Evolutionary conservation across 1,140 invertebrate species (phyloP), one percentile per base, ranked within the genome.

Genomic region (Pteromalus puparum): DNA sequence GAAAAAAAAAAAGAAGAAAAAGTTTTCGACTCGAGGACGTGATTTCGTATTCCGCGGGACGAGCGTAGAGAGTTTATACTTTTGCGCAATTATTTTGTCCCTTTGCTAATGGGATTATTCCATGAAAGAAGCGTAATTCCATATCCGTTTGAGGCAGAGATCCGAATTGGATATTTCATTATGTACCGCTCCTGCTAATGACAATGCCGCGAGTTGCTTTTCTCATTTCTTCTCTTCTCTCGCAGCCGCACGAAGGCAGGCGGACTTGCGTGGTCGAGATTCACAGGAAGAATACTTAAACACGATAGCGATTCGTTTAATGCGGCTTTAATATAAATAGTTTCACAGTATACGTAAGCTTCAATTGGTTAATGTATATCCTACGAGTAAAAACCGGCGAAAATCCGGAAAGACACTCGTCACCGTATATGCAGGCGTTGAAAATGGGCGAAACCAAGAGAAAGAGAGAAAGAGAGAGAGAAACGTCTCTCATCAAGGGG

Each of bases 141-240:
- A 12, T 34, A 5, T 38, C 42, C 42, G 70, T 81, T 84, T 84
- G 83, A 84, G 80, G 83, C 80, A 42, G 38, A 42, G 7, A 61
- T 79, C 72, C 65, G 77, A 75, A 48, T 81, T 80, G 80, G 70
- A 76, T 81, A 84, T 84, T 84, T 75, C 48, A 67, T 84, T 84
- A 80, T 84, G 30, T 34, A 34, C 6, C 6, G n/a, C 30, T 53
- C 72, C 72, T 61, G 79, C 79, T 77, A 77, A 81, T 77, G 84
- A 81, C 38, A 81, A 81, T 76, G 30, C 4, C 30, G 30, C 79
- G 76, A 26, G 38, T 78, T 70, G 72, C 38, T 9, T 42, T 42
- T 42, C 30, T 34, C 10, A 42, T 42, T 42, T 42, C 10, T 42
- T n/a, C n/a, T n/a, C n/a, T n/a, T n/a, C n/a, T n/a, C n/a, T n/a